Conservation (phyloP, 2,888 invertebrate genomes). For the Agrochola macilenta region DNA sequence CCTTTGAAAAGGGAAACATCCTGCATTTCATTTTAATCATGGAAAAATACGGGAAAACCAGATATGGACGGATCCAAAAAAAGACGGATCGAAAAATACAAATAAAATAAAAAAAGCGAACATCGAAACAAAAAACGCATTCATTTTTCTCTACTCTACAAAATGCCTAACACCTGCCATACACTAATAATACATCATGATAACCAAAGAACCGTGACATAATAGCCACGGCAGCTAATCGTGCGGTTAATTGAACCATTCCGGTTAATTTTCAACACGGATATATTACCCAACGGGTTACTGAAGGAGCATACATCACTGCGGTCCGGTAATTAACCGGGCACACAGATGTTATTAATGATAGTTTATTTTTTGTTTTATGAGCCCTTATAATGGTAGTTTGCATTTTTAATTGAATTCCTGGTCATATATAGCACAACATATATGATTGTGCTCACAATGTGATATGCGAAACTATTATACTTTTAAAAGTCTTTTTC, state of each 20-base stretch:
- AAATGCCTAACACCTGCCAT: conserved; percentile 11
- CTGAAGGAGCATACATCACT: conserved; percentile 64
- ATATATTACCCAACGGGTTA: conserved; percentile 61
- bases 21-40: background rate
- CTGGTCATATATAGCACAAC: background rate
- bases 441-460: background rate
- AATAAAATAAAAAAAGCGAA: background rate
- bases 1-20: background rate
- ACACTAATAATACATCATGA: conserved; percentile 46
- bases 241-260: conserved; percentile 64
- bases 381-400: conserved; percentile 39
- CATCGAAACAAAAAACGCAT: background rate
- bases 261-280: conserved; percentile 62
- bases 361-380: conserved; percentile 55
- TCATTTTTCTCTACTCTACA: background rate
- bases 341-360: conserved; percentile 61
- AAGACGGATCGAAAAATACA: too few species aligned
- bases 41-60: too few species aligned
- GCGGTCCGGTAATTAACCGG: conserved; percentile 56
- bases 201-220: conserved; percentile 52
- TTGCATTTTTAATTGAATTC: conserved; percentile 48
- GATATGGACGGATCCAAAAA: background rate
- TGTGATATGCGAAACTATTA: background rate
- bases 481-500: background rate
- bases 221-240: conserved; percentile 55